Percentiles rank a stretch among this genome's conserved stretches.
These are phyloP conservation scores for Pseudochaenichthys georgianus DNA, from an alignment of 2,797 vertebrate genomes.

Conservation along the genomic window DNA sequence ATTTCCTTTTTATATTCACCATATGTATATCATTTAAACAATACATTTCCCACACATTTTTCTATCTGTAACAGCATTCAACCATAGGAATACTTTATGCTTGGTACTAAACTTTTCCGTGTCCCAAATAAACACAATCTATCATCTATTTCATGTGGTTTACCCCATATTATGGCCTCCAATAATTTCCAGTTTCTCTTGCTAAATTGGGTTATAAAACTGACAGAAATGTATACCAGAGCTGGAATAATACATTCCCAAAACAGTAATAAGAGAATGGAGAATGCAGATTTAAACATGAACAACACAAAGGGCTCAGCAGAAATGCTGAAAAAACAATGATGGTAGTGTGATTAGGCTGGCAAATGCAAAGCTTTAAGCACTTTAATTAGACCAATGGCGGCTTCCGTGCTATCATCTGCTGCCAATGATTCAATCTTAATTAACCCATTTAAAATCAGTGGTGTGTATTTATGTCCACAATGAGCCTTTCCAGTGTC, in stretches of 20 bases:
- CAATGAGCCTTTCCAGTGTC: slow-evolving; percentile 75
- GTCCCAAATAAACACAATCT: slow-evolving; percentile 45
- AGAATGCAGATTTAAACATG: slow-evolving; percentile 55
- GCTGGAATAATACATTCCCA: slow-evolving; percentile 50
- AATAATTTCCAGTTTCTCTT: slow-evolving; percentile 55
- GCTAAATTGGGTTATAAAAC: slow-evolving; percentile 58
- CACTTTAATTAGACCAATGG: slow-evolving; percentile 81
- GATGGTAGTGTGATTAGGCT: slow-evolving; percentile 66
- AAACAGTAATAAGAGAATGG: slow-evolving; percentile 47
- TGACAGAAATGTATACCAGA: slow-evolving; percentile 51
- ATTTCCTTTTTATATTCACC: background rate
- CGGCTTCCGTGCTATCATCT: slow-evolving; percentile 81
- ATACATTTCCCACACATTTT: no score
- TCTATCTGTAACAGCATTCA: background rate
- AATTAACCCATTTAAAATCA: slow-evolving; percentile 86
- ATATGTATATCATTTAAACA: no score
- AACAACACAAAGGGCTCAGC: slow-evolving; percentile 47
- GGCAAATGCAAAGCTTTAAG: slow-evolving; percentile 69
- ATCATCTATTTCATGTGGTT: slow-evolving; percentile 41
- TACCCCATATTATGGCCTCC: slow-evolving; percentile 43
- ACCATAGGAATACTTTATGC: background rate
- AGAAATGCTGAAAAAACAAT: slow-evolving; percentile 60
- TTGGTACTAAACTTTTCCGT: background rate
- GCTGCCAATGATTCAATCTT: slow-evolving; percentile 79
- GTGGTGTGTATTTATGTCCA: slow-evolving; percentile 75